Evolutionary conservation across 2,797 vertebrate genomes (phyloP).

Genomic region (Carcharodon carcharias): DNA sequence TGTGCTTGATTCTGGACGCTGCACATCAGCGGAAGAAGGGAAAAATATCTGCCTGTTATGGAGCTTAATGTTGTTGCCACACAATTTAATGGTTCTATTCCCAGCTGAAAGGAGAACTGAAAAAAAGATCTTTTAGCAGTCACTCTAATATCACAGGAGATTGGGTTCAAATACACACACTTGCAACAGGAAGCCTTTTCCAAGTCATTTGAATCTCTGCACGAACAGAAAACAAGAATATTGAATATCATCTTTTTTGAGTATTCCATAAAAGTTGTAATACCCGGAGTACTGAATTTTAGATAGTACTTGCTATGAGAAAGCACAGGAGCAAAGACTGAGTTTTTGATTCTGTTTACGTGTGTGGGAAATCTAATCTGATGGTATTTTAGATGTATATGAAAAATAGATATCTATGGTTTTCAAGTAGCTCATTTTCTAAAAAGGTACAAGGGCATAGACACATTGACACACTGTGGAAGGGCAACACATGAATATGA

Average conservation of each 20-base stretch:
- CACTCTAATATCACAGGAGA: not conserved
- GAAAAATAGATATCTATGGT: not conserved
- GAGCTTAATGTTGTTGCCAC: slow-evolving; percentile 31
- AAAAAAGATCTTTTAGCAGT: not conserved
- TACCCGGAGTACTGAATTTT: not conserved
- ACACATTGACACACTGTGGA: not conserved
- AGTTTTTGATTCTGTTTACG: not conserved
- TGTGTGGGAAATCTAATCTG: not conserved
- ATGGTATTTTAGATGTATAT: not conserved
- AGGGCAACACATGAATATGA: not conserved
- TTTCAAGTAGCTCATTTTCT: too few species aligned
- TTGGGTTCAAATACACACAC: not conserved
- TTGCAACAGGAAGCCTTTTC: not conserved
- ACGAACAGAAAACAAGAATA: not conserved
- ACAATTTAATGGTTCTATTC: slow-evolving; percentile 22
- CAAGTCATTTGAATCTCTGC: not conserved
- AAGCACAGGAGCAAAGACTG: too few species aligned
- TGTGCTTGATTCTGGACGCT: not conserved
- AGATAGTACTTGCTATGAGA: not conserved
- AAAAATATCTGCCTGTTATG: not conserved
- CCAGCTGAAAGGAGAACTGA: slow-evolving; percentile 25
- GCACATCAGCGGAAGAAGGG: not conserved
- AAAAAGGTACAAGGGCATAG: not conserved
- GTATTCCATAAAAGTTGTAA: not conserved
- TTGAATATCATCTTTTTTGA: not conserved